Percentiles rank a stretch among this genome's conserved stretches.
phyloP scores from a whole-genome alignment of 1,140 invertebrate genomes.

The Bombyx mandarina region DNA sequence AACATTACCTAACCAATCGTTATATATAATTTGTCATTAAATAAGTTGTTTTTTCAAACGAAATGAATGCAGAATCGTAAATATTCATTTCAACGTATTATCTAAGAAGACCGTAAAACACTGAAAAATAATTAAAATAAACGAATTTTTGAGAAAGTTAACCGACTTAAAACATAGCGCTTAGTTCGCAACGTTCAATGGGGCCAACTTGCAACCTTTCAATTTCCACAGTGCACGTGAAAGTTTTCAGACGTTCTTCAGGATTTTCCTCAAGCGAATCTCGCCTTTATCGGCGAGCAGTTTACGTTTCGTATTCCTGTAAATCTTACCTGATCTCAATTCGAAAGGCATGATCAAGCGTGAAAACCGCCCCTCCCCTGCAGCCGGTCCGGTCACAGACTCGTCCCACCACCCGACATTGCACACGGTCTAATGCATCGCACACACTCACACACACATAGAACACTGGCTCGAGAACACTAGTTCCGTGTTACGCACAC shows the following conservation, averaged over 20 bases:
- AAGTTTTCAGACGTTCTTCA: neutral
- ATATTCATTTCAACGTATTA: too few relatives aligned
- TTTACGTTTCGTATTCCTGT: slow-evolving; percentile 17
- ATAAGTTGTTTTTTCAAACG: too few relatives aligned
- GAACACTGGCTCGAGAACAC: slow-evolving; percentile 16
- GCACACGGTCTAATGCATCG: slow-evolving; percentile 32
- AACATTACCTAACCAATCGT: too few relatives aligned
- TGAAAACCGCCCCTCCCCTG: slow-evolving; percentile 50
- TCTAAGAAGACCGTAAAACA: too few relatives aligned
- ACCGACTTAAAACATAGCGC: too few relatives aligned
- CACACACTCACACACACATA: slow-evolving; percentile 34
- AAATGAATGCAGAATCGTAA: too few relatives aligned
- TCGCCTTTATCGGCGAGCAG: neutral
- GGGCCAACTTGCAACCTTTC: neutral
- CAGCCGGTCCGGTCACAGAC: slow-evolving; percentile 34
- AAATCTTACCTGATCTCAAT: slow-evolving; percentile 60
- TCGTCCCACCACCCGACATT: slow-evolving; percentile 36
- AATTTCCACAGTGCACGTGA: neutral
- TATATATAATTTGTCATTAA: too few relatives aligned
- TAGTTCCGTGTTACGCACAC: slow-evolving; percentile 11
- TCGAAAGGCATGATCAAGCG: slow-evolving; percentile 61
- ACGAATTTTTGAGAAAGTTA: neutral
- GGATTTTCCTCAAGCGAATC: slow-evolving; percentile 5
- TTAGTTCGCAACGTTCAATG: neutral
- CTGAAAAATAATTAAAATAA: neutral